Base-by-base conservation (phyloP, 2,888 invertebrate genomes). In the Luperina nickerlii region DNA sequence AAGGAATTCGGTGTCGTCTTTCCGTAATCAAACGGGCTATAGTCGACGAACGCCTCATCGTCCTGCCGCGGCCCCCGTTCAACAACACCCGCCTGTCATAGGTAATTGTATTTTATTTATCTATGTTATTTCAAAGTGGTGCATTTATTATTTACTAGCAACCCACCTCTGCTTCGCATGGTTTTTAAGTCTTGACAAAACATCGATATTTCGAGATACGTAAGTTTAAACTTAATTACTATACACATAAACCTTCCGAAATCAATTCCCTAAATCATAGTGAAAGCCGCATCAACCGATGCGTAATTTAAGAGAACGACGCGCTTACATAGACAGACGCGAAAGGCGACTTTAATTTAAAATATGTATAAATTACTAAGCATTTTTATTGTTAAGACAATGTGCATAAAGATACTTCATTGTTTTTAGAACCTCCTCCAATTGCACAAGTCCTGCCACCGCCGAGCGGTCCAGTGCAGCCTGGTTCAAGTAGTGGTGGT, bases 1-100 rank as follows among this genome's bases (percentile, higher is more conserved):
- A 81, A 97, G 99, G 69, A 99, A 98, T 90, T 98, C 99, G 1
- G 99, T 99, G 1, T 98, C 98, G 77, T 98, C 98, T 89, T 99
- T 99, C 94, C 98, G 98, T 90, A 99, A 99, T 94, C 98, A 99
- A 91, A 99, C 99, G 1, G 99, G 99, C 0, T 99, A 99, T 93
- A 98, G 98, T 65, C 93, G 97, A 3, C 94, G 96, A 51, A 92
- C 92, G 86, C 96, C 96, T 4, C 97, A 96, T 86, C 92, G 96
- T 0, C 95, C 95, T 1, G 92, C 94, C 0, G 94, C 93, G 2
- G 90, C 90, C 0, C 93, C 93, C 8, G 80, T 90, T 5, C 93
- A 91, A 66, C 91, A 88, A 66, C 92, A 81, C 18, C 91, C 92
- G 5, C 93, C 92, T 4, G 79, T 89, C 6, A 78, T 91, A 77